Percentiles rank a stretch among this genome's conserved stretches.
Evolutionary conservation across 2,113 vertebrate genomes (phyloP).

Genomic region (Myiozetetes cayanensis): DNA sequence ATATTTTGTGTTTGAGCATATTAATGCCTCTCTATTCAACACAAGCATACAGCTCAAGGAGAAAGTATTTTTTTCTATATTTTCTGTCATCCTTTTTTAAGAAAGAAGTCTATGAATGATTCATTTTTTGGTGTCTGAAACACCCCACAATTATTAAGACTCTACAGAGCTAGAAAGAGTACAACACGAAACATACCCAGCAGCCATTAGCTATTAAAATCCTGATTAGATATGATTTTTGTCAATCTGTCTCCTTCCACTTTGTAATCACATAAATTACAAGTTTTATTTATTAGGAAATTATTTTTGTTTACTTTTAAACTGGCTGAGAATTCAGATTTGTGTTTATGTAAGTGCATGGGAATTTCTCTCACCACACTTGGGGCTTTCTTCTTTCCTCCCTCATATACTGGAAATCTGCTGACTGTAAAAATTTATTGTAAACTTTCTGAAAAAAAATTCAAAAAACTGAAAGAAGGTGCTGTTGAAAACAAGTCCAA

Average conservation of each 20-base stretch:
- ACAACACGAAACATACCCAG: neutral
- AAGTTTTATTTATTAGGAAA: neutral
- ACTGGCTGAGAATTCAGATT: neutral
- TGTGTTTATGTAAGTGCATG: neutral
- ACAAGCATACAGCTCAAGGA: neutral
- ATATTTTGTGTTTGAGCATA: neutral
- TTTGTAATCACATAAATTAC: neutral
- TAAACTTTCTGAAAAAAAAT: neutral
- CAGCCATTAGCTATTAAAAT: neutral
- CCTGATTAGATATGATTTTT: neutral
- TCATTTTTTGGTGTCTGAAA: neutral
- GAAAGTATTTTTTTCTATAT: neutral
- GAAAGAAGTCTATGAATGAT: neutral
- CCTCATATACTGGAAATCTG: neutral
- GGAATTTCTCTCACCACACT: rapidly evolving
- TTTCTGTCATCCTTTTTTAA: neutral
- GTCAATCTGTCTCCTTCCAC: neutral
- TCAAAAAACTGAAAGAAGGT: neutral
- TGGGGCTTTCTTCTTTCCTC: neutral
- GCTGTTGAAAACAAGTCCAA: neutral
- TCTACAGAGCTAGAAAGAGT: neutral
- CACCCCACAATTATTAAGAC: neutral
- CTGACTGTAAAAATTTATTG: neutral
- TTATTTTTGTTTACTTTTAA: neutral
- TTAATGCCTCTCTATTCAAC: neutral